phyloP scores from a whole-genome alignment of 2,113 vertebrate genomes.

The Mola mola region DNA sequence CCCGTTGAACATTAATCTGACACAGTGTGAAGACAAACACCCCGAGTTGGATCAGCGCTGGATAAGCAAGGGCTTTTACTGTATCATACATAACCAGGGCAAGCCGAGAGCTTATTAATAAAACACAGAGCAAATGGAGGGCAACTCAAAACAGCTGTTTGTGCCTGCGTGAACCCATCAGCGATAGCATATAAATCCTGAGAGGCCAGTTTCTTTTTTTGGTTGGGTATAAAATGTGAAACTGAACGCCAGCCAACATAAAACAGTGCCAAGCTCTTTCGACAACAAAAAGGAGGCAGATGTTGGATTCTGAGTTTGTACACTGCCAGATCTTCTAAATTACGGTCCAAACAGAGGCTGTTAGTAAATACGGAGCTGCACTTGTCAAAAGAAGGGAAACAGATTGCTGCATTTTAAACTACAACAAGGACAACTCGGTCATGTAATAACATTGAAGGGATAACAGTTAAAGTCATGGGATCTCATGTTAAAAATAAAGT shows the following conservation, averaged over 20 bases:
- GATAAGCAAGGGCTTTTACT: constrained; percentile 40
- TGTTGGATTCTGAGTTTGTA: constrained; percentile 60
- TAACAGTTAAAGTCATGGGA: no score
- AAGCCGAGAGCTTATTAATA: constrained; percentile 73
- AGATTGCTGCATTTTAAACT: background rate
- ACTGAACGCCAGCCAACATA: constrained; percentile 43
- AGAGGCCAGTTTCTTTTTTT: constrained; percentile 58
- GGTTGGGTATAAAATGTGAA: constrained; percentile 59
- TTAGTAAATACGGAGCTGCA: constrained; percentile 21
- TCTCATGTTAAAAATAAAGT: no score
- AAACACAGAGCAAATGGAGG: constrained; percentile 69
- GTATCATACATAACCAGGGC: constrained; percentile 68
- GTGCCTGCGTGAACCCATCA: constrained; percentile 53
- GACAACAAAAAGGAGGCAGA: constrained; percentile 69
- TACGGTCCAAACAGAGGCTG: constrained; percentile 38
- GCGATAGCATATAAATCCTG: constrained; percentile 59
- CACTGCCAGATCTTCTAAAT: constrained; percentile 52
- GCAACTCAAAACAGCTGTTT: constrained; percentile 80
- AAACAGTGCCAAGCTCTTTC: constrained; percentile 45
- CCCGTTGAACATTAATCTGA: constrained; percentile 76
- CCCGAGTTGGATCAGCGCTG: constrained; percentile 60
- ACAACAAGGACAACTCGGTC: no score
- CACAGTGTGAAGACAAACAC: constrained; percentile 66
- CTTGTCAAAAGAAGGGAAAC: constrained; percentile 34
- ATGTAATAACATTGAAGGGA: no score